Conservation (phyloP, 2,888 invertebrate species). For the Xylocampa areola region DNA sequence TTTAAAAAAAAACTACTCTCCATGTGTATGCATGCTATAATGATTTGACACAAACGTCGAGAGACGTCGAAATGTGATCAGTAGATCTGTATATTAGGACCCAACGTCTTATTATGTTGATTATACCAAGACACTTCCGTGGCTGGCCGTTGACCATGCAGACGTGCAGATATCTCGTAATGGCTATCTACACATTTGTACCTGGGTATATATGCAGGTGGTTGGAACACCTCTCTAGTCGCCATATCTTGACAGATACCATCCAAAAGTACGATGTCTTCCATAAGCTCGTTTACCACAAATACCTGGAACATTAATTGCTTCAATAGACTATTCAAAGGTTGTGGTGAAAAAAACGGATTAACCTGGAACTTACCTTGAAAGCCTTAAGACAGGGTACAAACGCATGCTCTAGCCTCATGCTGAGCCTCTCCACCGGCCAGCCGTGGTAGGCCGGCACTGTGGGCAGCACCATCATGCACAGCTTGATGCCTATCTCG, state of each 20-base stretch:
- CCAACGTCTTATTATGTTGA: too few relatives aligned
- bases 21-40: too few relatives aligned
- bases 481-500: conserved; percentile 89
- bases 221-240: conserved; percentile 87
- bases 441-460: conserved; percentile 88
- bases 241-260: conserved; percentile 88
- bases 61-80: too few relatives aligned
- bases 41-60: too few relatives aligned
- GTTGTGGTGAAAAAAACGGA: too few relatives aligned
- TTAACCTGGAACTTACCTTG: conserved; percentile 67
- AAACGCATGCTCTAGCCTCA: conserved; percentile 89
- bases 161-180: too few relatives aligned
- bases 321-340: background rate
- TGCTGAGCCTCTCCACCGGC: conserved; percentile 87
- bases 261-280: conserved; percentile 89
- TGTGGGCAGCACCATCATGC: conserved; percentile 86
- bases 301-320: conserved; percentile 71
- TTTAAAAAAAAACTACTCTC: too few relatives aligned
- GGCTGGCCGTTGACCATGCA: too few relatives aligned
- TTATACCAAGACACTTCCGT: too few relatives aligned
- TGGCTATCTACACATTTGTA: conserved; percentile 56
- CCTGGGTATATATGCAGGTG: conserved; percentile 90
- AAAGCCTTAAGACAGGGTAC: conserved; percentile 87
- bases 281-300: conserved; percentile 88
- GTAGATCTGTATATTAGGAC: too few relatives aligned